Evolutionary conservation across 1,140 invertebrate species (phyloP).

Genomic region (Drosophila pachea): DNA sequence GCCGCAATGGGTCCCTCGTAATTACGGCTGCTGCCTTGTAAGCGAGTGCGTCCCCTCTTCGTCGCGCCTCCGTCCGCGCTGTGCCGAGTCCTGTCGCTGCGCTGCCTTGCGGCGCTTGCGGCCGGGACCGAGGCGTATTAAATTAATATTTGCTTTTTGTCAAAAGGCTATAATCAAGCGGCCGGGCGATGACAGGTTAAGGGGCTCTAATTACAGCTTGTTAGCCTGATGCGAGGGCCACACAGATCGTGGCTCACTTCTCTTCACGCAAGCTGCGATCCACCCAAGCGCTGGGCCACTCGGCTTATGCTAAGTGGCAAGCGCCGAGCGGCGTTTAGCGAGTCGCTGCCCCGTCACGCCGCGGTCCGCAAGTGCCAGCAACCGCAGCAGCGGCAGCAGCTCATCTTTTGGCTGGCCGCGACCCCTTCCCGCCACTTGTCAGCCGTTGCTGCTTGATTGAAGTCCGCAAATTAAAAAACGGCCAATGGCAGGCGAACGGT

Average conservation of each 20-base stretch:
- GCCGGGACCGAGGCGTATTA: constrained; percentile 57
- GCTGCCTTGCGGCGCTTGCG: constrained; percentile 43
- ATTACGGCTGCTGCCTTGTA: constrained; percentile 19
- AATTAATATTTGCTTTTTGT: constrained; percentile 79
- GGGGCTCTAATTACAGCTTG: constrained; percentile 79
- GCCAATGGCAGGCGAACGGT: constrained; percentile 16
- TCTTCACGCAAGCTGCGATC: constrained; percentile 9
- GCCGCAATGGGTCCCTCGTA: not conserved
- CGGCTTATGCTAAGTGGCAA: constrained; percentile 75
- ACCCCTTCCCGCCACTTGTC: not conserved
- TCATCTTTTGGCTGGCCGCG: constrained; percentile 28
- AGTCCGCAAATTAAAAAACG: constrained; percentile 73
- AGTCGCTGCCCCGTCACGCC: constrained; percentile 5
- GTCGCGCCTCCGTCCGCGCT: not conserved
- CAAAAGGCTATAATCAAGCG: constrained; percentile 78
- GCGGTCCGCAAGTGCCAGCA: constrained; percentile 1
- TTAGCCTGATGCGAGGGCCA: constrained; percentile 70
- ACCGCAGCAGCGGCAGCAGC: constrained; percentile 24
- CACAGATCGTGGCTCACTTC: constrained; percentile 75
- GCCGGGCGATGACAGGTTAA: constrained; percentile 78
- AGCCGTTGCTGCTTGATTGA: constrained; percentile 63
- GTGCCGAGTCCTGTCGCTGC: not conserved
- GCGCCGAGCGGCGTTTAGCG: constrained; percentile 43
- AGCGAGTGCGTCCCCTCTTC: not conserved
- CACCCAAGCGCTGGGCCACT: constrained; percentile 10